phyloP scores from a whole-genome alignment of 2,888 invertebrate genomes.

The Agonopterix subpropinquella region DNA sequence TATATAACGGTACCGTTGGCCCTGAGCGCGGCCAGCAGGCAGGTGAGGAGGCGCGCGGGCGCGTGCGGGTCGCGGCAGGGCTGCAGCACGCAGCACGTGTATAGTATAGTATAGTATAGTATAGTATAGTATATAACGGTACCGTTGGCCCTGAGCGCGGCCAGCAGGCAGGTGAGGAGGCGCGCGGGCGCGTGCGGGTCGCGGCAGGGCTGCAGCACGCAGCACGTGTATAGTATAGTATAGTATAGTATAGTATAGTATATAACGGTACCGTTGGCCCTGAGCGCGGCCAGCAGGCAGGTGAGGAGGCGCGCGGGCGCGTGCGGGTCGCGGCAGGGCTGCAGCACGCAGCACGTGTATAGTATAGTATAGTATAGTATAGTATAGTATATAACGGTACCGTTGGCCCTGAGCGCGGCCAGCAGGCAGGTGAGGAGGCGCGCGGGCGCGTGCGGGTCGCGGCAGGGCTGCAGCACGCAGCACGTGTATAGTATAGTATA shows the following conservation, averaged over 20 bases:
- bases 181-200: conserved; percentile 87
- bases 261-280: conserved; percentile 81
- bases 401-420: conserved; percentile 89
- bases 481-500: conserved; percentile 72
- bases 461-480: conserved; percentile 81
- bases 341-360: conserved; percentile 82
- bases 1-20: conserved; percentile 79
- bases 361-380: too few relatives aligned
- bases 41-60: conserved; percentile 87
- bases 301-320: conserved; percentile 88
- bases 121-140: conserved; percentile 1
- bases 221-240: conserved; percentile 76
- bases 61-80: conserved; percentile 85
- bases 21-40: conserved; percentile 87
- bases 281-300: conserved; percentile 87
- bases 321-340: conserved; percentile 83
- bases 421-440: conserved; percentile 88
- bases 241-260: too few relatives aligned
- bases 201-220: conserved; percentile 81
- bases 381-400: conserved; percentile 39
- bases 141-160: conserved; percentile 90
- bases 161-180: conserved; percentile 87
- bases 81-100: conserved; percentile 80
- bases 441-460: conserved; percentile 85
- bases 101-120: too few relatives aligned